These are phyloP conservation scores for Phalacrocorax brasilianus DNA, from an alignment of 2,113 vertebrate genomes.

Conservation along the genomic window DNA sequence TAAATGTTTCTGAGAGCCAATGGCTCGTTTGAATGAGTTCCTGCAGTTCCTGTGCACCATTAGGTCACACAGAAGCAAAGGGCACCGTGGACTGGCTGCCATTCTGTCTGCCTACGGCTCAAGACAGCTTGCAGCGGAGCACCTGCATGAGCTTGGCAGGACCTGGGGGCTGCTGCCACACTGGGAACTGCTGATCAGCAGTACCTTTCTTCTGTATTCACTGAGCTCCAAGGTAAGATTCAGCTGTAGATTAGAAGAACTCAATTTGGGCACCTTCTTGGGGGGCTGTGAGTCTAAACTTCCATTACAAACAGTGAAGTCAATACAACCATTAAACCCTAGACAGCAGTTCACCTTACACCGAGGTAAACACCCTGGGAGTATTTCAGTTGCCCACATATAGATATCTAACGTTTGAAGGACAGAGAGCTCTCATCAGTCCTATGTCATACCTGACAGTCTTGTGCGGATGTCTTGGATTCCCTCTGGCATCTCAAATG, in stretches of 20 bases:
- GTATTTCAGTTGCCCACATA: not conserved
- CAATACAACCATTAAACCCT: not conserved
- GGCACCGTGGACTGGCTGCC: accelerated
- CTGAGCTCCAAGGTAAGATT: not conserved
- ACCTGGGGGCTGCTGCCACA: not conserved
- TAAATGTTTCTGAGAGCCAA: not conserved
- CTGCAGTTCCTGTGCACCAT: not conserved
- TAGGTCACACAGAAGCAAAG: not conserved
- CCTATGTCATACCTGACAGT: not conserved
- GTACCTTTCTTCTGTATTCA: not conserved
- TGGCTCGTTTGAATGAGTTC: not conserved
- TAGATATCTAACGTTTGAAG: not conserved
- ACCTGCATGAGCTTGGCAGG: not conserved
- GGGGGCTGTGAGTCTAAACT: not conserved
- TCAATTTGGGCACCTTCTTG: not conserved
- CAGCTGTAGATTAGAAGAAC: not conserved
- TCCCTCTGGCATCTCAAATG: not conserved
- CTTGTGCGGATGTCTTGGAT: not conserved
- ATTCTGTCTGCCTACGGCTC: not conserved
- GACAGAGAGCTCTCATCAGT: not conserved
- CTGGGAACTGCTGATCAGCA: not conserved
- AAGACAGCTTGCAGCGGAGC: not conserved
- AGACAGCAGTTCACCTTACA: not conserved
- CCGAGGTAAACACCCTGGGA: not conserved
- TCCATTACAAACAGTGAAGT: not conserved